Percentiles rank a stretch among this genome's conserved stretches.
Evolutionary conservation across 92 coral and sea anemone species (phyloP).

Genomic region (Diadumene lineata): DNA sequence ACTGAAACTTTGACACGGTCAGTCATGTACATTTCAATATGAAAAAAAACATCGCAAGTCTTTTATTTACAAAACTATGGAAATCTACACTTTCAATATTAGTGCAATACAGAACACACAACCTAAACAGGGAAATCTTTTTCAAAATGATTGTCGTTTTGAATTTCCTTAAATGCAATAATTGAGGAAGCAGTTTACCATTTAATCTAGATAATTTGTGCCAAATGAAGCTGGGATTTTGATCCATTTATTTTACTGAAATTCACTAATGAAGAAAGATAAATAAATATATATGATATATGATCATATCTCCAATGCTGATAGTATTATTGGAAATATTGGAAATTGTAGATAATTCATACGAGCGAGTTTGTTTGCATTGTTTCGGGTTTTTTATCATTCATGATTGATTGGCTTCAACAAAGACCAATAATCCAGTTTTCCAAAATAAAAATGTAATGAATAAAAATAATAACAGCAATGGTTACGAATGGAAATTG

Average conservation of each 20-base stretch:
- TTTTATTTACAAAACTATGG: neutral
- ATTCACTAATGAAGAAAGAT: too few species aligned
- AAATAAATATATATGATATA: too few species aligned
- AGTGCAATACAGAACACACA: neutral
- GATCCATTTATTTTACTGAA: conserved; percentile 41
- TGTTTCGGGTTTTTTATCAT: neutral
- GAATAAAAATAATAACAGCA: neutral
- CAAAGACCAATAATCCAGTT: neutral
- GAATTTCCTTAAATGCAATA: conserved; percentile 43
- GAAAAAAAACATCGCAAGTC: conserved; percentile 17
- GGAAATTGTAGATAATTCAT: neutral
- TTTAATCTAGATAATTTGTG: conserved; percentile 26
- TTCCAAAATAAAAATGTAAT: neutral
- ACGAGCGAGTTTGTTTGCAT: neutral
- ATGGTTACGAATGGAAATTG: neutral
- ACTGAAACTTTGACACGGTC: conserved; percentile 34
- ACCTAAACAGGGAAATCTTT: conserved; percentile 7
- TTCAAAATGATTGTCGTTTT: conserved; percentile 10
- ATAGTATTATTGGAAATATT: too few species aligned
- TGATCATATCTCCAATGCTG: too few species aligned
- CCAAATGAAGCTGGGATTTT: conserved; percentile 5
- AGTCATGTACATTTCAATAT: conserved; percentile 13
- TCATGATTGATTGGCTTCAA: neutral
- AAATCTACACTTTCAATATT: neutral
- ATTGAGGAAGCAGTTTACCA: conserved; percentile 21